Conservation (phyloP, 2,888 invertebrate genomes). For the Helleia helle region DNA sequence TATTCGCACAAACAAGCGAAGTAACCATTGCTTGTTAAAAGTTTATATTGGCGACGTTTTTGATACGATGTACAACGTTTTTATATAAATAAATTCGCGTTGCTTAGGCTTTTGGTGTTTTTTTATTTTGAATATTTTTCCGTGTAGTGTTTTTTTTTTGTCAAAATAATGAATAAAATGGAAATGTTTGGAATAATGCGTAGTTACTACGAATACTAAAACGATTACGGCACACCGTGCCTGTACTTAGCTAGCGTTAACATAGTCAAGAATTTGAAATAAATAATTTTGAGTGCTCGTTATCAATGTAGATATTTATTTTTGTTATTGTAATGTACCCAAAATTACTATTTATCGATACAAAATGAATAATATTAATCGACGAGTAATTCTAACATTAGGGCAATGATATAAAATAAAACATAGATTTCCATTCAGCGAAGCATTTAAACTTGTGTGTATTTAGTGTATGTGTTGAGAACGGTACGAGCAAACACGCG, state of each 20-base stretch:
- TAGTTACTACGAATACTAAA: background rate
- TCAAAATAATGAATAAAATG: constrained; percentile 16
- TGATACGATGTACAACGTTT: constrained; percentile 34
- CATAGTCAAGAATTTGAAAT: constrained; percentile 59
- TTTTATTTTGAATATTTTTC: constrained; percentile 44
- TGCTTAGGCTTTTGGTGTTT: constrained; percentile 52
- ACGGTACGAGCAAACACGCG: constrained; percentile 23
- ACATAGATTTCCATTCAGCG: constrained; percentile 30
- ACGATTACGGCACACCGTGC: constrained; percentile 33
- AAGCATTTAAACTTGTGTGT: constrained; percentile 58
- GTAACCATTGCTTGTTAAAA: constrained; percentile 13
- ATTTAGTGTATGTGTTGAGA: constrained; percentile 36
- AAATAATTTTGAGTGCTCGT: constrained; percentile 61
- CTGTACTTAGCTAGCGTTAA: constrained; percentile 67
- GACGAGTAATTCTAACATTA: constrained; percentile 28
- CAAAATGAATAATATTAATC: constrained; percentile 39
- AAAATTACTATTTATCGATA: constrained; percentile 59
- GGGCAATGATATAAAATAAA: constrained; percentile 14
- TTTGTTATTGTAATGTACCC: constrained; percentile 70
- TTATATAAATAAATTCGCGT: constrained; percentile 29
- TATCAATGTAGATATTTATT: constrained; percentile 73
- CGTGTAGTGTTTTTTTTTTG: constrained; percentile 41
- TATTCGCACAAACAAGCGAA: constrained; percentile 46
- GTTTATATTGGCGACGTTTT: constrained; percentile 30
- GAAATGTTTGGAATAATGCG: constrained; percentile 1